These are phyloP conservation scores for Phocoena sinus DNA, from an alignment of 2,113 vertebrate species.

Conservation along the genomic window DNA sequence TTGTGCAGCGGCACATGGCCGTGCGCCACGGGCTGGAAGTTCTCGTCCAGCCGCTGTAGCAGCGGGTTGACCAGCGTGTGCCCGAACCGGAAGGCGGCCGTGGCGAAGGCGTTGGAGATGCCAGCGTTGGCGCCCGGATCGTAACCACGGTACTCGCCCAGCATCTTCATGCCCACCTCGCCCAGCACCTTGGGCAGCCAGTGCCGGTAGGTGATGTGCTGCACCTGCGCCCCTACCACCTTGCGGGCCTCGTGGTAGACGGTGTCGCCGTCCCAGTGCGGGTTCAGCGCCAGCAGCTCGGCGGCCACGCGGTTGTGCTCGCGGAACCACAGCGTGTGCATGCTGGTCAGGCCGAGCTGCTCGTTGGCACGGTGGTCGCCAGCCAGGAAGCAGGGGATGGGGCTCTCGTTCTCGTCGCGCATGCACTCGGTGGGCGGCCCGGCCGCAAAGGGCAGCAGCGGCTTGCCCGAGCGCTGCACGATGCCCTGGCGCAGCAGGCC, in stretches of 20 bases:
- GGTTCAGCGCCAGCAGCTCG: slow-evolving; percentile 92
- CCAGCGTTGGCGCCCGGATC: slow-evolving; percentile 93
- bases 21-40: slow-evolving; percentile 91
- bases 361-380: slow-evolving; percentile 97
- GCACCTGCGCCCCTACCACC: slow-evolving; percentile 96
- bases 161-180: slow-evolving; percentile 91
- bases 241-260: slow-evolving; percentile 97
- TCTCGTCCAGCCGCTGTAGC: slow-evolving; percentile 91
- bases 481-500: slow-evolving; percentile 95
- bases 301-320: slow-evolving; percentile 96
- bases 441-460: slow-evolving; percentile 93
- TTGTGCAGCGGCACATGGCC: slow-evolving; percentile 95
- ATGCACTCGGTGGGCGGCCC: slow-evolving; percentile 98
- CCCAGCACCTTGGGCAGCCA: slow-evolving; percentile 98
- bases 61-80: slow-evolving; percentile 97
- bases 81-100: slow-evolving; percentile 96
- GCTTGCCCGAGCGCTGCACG: slow-evolving; percentile 95
- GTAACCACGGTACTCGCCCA: slow-evolving; percentile 91
- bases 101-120: slow-evolving; percentile 94
- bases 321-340: slow-evolving; percentile 97
- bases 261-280: slow-evolving; percentile 98
- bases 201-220: slow-evolving; percentile 97
- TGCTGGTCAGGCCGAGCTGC: slow-evolving; percentile 94
- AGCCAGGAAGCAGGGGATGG: slow-evolving; percentile 96
- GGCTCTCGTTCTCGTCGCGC: slow-evolving; percentile 97